phyloP scores from a whole-genome alignment of 2,888 invertebrate genomes.

The Xestobium rufovillosum region DNA sequence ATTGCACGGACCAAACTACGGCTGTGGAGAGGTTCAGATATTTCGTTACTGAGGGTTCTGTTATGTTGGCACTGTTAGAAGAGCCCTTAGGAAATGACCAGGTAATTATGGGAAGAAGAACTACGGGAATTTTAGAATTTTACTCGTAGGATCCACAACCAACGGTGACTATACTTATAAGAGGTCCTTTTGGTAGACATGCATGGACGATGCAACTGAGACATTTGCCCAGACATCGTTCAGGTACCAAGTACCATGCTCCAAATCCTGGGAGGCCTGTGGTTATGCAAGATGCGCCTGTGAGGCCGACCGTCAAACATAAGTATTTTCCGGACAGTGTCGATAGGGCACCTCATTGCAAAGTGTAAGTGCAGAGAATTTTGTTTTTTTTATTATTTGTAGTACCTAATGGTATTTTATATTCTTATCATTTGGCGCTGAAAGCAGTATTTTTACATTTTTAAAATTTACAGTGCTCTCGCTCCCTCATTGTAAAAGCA shows the following conservation, averaged over 20 bases:
- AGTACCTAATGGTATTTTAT: conserved; percentile 8
- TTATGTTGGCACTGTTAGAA: conserved; percentile 82
- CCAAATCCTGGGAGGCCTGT: conserved; percentile 65
- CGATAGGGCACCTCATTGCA: conserved; percentile 69
- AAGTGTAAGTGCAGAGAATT: conserved; percentile 57
- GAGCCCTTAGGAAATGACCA: conserved; percentile 75
- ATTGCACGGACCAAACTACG: conserved; percentile 46
- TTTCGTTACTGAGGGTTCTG: conserved; percentile 85
- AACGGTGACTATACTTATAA: conserved; percentile 78
- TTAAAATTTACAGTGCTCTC: too few species aligned
- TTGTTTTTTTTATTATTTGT: conserved; percentile 1
- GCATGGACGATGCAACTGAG: conserved; percentile 89
- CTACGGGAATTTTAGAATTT: background rate
- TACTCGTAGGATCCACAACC: conserved; percentile 80
- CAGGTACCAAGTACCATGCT: conserved; percentile 57
- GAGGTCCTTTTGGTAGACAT: conserved; percentile 90
- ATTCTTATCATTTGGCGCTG: too few species aligned
- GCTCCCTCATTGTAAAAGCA: too few species aligned
- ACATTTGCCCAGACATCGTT: conserved; percentile 78
- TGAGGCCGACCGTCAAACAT: conserved; percentile 61
- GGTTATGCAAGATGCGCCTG: conserved; percentile 64
- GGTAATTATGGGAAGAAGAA: conserved; percentile 21
- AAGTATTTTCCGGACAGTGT: conserved; percentile 75
- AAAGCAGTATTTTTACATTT: too few species aligned
- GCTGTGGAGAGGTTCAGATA: conserved; percentile 71